Evolutionary conservation across 2,113 vertebrate species (phyloP), one percentile per base, ranked within the genome.

Genomic region (Pipa parva): DNA sequence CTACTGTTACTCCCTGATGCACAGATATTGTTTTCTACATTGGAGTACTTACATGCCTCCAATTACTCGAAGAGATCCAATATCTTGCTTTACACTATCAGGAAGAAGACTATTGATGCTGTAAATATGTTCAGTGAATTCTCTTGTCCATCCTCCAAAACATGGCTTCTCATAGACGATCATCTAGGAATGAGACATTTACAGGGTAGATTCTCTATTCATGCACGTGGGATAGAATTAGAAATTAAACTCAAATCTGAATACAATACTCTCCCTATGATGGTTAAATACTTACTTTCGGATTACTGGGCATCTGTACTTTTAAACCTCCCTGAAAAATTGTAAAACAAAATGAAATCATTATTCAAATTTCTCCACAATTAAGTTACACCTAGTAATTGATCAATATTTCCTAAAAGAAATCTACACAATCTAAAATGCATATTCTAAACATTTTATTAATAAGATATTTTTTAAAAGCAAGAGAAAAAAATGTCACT

Each of bases 1-100:
- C n/a, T n/a, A n/a, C n/a, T n/a, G n/a, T n/a, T n/a, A n/a, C n/a
- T n/a, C n/a, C n/a, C n/a, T n/a, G n/a, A n/a, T n/a, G n/a, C n/a
- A n/a, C n/a, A n/a, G n/a, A n/a, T n/a, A n/a, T n/a, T n/a, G n/a
- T n/a, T n/a, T n/a, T n/a, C n/a, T n/a, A n/a, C n/a, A n/a, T n/a
- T n/a, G 18, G n/a, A 63, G 74, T 15, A 91, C 92, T 91, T 78
- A 94, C 92, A 92, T 77, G 83, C 92, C 92, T 68, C 89, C 90
- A 42, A 88, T 61, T 13, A 94, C 87, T 71, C 83, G 80, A 2
- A 94, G 72, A 18, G 92, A 94, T 71, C 85, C 85, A 49, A 89
- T 77, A 68, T 74, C 79, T 29, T 45, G 46, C 50, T 81, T 80
- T 26, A 81, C 78, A 10, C 72, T 76, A 18, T 78, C 57, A 22